phyloP scores from a whole-genome alignment of 1,140 invertebrate genomes.

The Drosophila equinoxialis region DNA sequence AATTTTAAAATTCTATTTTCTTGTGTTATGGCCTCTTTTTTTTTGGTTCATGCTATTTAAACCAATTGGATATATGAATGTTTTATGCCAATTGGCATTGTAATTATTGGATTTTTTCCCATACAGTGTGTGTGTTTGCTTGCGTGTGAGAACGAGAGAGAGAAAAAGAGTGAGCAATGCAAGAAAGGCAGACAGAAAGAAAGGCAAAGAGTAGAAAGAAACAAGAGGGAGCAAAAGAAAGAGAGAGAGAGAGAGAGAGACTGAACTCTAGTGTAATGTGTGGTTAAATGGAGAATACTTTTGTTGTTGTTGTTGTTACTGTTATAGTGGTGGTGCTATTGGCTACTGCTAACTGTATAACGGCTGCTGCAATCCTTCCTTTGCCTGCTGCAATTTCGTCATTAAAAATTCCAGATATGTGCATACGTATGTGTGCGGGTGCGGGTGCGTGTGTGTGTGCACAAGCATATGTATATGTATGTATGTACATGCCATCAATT shows the following conservation, averaged over 20 bases:
- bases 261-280: neutral
- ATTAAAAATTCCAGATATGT: neutral
- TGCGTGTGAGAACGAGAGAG: slow-evolving; percentile 1
- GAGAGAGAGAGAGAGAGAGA: neutral
- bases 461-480: no score
- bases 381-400: slow-evolving; percentile 2
- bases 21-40: neutral
- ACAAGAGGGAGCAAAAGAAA: neutral
- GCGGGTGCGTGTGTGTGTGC: no score
- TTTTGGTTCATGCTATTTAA: neutral
- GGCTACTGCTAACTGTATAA: no score
- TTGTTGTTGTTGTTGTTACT: slow-evolving; percentile 14
- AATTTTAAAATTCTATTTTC: neutral
- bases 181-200: neutral
- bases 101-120: slow-evolving; percentile 58
- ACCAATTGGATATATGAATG: slow-evolving; percentile 10
- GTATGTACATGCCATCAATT: neutral
- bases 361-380: neutral
- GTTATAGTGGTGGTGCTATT: no score
- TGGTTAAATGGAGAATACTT: neutral
- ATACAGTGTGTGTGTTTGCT: slow-evolving; percentile 13
- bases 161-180: neutral
- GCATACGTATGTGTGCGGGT: no score
- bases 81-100: slow-evolving; percentile 46
- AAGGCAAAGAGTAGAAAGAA: neutral